Evolutionary conservation across 2,797 vertebrate genomes (phyloP), one percentile per base, ranked within the genome.

Genomic region (Cyclura pinguis): DNA sequence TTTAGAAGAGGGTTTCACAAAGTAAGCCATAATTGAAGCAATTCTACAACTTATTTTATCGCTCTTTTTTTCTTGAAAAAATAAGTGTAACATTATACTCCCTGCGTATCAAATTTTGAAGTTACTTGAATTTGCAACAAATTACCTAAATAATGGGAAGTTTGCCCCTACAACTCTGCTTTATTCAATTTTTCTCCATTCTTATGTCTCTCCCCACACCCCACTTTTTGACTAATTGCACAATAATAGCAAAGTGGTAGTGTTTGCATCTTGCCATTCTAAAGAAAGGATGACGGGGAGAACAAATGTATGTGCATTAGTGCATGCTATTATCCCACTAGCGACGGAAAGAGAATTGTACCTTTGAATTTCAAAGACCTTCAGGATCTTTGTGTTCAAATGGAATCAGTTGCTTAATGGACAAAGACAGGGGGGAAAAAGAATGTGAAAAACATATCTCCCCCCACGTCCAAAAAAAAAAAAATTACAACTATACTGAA

Each of bases 251-350:
- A 90, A 96, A 94, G 87, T 1, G 0, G 92, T 91, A 90, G 92
- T 95, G 94, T 94, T 95, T 95, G 92, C 84, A 95, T 93, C 95
- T 95, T 95, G n/a, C 47, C 86, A 92, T 92, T 93, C 90, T 92
- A 93, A 94, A 88, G 81, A 84, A 90, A 96, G 91, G 89, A 91
- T 88, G 86, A 92, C 89, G 94, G 92, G 93, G 95, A 91, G 96
- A 96, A 96, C 93, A 95, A 96, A 94, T 94, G 87, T 55, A 77
- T 94, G 92, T 95, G 92, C 95, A 95, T 96, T 96, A 96, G 88
- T 84, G 91, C 90, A 82, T 95, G 92, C 91, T 96, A 95, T 96
- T 96, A 96, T 95, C 88, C 95, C 94, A 95, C 95, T 95, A 96
- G 85, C 20, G 88, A 77, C 84, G 47, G 91, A 86, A 94, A 95